phyloP scores from a whole-genome alignment of 2,888 invertebrate genomes.

The Choristoneura rosaceana region DNA sequence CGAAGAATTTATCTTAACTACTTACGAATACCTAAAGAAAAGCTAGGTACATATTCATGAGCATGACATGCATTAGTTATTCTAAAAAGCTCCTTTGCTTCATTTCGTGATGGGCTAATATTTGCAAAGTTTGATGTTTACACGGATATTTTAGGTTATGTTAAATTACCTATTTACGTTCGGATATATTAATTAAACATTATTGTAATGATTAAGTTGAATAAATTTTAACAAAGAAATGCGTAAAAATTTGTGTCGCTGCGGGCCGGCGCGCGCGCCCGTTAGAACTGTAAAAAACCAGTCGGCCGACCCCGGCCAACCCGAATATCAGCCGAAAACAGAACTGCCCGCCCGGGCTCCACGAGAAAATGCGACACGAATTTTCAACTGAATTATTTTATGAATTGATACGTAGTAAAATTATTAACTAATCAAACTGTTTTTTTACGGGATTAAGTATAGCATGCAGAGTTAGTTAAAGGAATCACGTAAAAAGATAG shows the following conservation, averaged over 20 bases:
- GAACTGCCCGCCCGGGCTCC: conserved; percentile 54
- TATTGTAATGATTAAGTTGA: conserved; percentile 1
- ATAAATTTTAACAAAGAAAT: conserved; percentile 60
- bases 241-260: conserved; percentile 59
- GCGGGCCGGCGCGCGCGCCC: conserved; percentile 63
- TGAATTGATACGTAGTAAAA: neutral
- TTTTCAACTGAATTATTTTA: conserved; percentile 46
- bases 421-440: neutral
- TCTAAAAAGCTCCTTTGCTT: conserved; percentile 7
- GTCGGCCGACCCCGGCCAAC: conserved; percentile 71
- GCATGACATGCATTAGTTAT: conserved; percentile 12
- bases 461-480: conserved; percentile 71
- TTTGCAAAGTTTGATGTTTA: neutral
- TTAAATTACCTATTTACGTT: neutral
- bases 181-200: conserved; percentile 3
- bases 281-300: conserved; percentile 84
- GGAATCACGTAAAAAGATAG: conserved; percentile 53
- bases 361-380: conserved; percentile 56
- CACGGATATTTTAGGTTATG: neutral
- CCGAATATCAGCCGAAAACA: conserved; percentile 71
- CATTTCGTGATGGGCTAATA: neutral
- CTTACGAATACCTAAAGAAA: conserved; percentile 8
- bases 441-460: conserved; percentile 24
- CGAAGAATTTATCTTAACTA: conserved; percentile 3
- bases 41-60: conserved; percentile 5